Evolutionary conservation across 2,113 vertebrate genomes (phyloP).

Genomic region (Hystrix cristata): DNA sequence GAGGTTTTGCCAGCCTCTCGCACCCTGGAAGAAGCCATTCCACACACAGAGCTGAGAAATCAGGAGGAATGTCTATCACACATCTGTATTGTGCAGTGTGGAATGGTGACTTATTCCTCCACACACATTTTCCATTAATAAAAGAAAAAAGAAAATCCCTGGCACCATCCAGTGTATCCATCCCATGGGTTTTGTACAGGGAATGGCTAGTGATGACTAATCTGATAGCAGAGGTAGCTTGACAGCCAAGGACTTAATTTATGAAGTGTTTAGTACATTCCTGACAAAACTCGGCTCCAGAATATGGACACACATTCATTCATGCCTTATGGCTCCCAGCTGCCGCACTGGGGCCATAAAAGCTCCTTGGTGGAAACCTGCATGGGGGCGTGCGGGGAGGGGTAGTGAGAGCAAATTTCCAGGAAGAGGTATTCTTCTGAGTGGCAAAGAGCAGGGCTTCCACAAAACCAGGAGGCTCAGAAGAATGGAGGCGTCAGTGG

Average conservation of each 20-base stretch:
- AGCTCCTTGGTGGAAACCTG: background rate
- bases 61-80: background rate
- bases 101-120: background rate
- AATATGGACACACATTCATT: slow-evolving; percentile 67
- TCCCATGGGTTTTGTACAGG: slow-evolving; percentile 49
- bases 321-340: slow-evolving; percentile 75
- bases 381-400: background rate
- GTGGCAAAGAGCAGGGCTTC: background rate
- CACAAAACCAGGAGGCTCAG: background rate
- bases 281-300: slow-evolving; percentile 66
- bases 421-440: background rate
- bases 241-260: slow-evolving; percentile 75
- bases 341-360: slow-evolving; percentile 48
- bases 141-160: background rate
- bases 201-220: slow-evolving; percentile 64
- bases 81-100: background rate
- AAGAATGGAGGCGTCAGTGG: background rate
- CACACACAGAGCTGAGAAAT: accelerated
- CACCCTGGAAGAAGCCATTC: background rate
- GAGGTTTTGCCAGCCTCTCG: background rate
- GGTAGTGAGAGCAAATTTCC: background rate
- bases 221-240: slow-evolving; percentile 70
- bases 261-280: slow-evolving; percentile 80
- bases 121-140: slow-evolving; percentile 44
- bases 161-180: background rate